Evolutionary conservation across 1,140 invertebrate genomes (phyloP).

Genomic region (Megalopta genalis): DNA sequence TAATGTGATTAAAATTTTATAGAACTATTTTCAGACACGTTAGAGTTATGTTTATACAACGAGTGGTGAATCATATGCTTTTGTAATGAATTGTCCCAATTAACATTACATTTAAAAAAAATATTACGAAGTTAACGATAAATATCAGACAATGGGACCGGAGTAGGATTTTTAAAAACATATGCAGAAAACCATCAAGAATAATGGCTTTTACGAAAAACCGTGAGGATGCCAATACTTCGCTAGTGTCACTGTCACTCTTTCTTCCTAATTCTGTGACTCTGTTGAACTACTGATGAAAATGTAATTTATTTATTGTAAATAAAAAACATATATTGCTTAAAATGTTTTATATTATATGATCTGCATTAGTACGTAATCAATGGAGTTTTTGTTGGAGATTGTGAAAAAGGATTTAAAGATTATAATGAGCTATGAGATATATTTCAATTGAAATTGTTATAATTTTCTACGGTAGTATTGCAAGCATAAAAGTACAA

Average conservation of each 20-base stretch:
- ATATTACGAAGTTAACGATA: constrained; percentile 26
- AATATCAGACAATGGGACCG: constrained; percentile 73
- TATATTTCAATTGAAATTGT: constrained; percentile 23
- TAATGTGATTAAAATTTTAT: constrained; percentile 62
- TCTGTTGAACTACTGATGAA: constrained; percentile 73
- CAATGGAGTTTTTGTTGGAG: constrained; percentile 11
- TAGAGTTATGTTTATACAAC: constrained; percentile 8
- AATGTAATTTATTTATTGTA: constrained; percentile 80
- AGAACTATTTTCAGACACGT: constrained; percentile 50
- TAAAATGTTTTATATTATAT: constrained; percentile 61
- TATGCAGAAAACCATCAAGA: constrained; percentile 51
- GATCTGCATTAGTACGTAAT: constrained; percentile 32
- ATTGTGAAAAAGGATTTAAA: constrained; percentile 5
- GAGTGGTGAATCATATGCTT: constrained; percentile 17
- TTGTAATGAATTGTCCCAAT: constrained; percentile 6
- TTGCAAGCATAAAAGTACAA: constrained; percentile 50
- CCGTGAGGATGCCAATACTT: constrained; percentile 62
- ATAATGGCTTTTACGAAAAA: constrained; percentile 56
- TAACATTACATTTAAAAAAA: constrained; percentile 8
- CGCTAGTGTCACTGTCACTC: constrained; percentile 64
- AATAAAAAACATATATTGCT: constrained; percentile 76
- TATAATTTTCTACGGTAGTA: constrained; percentile 26
- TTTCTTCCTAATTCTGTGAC: constrained; percentile 71
- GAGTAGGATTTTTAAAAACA: constrained; percentile 68
- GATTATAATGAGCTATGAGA: not conserved